Percentiles rank a stretch among this genome's conserved stretches.
Evolutionary conservation across 2,113 vertebrate species (phyloP).

Genomic region (Alexandromys fortis): DNA sequence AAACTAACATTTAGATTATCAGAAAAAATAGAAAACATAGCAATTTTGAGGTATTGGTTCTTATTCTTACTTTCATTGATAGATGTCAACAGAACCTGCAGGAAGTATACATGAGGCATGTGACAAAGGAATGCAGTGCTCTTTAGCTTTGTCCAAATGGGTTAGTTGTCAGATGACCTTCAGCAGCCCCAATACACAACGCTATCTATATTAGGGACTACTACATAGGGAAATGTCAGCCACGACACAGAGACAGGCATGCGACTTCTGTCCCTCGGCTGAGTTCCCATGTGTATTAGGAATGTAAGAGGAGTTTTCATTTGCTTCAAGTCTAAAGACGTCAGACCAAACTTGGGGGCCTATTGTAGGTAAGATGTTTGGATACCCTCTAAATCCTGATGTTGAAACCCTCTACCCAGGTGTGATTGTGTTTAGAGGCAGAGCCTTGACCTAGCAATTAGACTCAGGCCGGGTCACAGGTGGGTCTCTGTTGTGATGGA

Average conservation of each 20-base stretch:
- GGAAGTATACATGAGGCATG: not conserved
- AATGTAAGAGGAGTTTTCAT: not conserved
- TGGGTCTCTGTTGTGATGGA: not conserved
- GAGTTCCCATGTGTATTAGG: not conserved
- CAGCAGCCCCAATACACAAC: not conserved
- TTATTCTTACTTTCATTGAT: constrained; percentile 9
- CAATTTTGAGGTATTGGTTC: not conserved
- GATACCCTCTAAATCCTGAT: not conserved
- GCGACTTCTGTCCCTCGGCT: fast-evolving
- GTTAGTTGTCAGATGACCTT: not conserved
- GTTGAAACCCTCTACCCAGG: not conserved
- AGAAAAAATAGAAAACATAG: not conserved
- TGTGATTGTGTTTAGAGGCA: not conserved
- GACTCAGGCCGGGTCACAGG: not conserved
- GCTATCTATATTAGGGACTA: not conserved
- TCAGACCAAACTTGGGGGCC: not conserved
- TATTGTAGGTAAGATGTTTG: not conserved
- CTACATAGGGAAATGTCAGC: not conserved
- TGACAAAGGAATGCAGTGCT: not conserved
- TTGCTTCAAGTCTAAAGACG: not conserved
- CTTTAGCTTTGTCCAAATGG: not conserved
- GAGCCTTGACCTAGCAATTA: not conserved
- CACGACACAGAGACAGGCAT: not conserved
- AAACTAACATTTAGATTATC: not conserved
- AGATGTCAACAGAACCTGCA: not conserved